phyloP scores from a whole-genome alignment of 2,797 vertebrate species.

The Xerus rutilus region DNA sequence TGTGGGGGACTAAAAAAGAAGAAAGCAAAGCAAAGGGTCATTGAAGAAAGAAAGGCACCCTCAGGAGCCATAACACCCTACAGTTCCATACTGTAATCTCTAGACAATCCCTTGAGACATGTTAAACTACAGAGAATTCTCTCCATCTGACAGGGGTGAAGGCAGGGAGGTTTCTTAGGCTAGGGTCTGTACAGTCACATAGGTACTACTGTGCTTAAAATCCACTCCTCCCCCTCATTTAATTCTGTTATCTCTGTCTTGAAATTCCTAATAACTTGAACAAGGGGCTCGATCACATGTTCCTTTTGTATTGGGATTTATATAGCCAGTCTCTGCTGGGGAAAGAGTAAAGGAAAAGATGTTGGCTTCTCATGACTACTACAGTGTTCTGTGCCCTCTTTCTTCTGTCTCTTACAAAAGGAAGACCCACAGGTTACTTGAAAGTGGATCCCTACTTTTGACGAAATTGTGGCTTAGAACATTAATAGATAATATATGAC shows the following conservation, averaged over 20 bases:
- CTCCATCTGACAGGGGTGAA: background rate
- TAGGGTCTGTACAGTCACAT: background rate
- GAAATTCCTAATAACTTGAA: constrained; percentile 47
- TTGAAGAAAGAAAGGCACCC: background rate
- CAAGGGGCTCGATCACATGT: background rate
- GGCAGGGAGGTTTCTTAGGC: background rate
- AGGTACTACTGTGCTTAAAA: background rate
- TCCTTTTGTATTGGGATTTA: background rate
- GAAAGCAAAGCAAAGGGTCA: background rate
- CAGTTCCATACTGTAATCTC: background rate
- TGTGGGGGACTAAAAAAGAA: background rate
- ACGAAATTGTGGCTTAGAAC: constrained; percentile 17
- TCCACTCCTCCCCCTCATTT: background rate
- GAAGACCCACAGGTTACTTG: background rate
- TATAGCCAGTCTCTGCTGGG: background rate
- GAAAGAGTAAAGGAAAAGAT: background rate
- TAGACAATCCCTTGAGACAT: background rate
- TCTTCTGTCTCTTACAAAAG: background rate
- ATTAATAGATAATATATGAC: background rate
- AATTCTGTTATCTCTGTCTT: constrained; percentile 7
- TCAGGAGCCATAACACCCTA: background rate
- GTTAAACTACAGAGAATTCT: constrained; percentile 18
- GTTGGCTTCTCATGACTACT: background rate
- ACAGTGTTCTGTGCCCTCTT: background rate
- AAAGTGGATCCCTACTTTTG: constrained; percentile 13